Base-by-base conservation (phyloP, 2,797 vertebrate genomes). In the Otolemur crassicaudatus region DNA sequence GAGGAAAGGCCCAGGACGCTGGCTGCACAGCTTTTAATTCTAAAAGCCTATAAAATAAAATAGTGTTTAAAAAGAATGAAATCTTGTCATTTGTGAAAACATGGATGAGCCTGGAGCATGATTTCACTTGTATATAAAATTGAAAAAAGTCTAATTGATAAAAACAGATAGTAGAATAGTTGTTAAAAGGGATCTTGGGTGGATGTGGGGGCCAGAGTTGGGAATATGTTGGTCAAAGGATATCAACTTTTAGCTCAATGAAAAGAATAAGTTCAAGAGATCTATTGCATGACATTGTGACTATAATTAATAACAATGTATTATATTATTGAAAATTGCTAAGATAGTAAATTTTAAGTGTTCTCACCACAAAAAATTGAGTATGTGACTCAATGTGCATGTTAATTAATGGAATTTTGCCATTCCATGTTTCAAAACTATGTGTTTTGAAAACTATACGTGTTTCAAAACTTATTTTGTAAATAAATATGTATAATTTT, bases 41-140 rank as follows among this genome's bases (percentile, higher is more conserved):
- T 91, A 81, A 87, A 86, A 67, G 5, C 23, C 7, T 93, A 0
- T 85, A 87, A 91, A 96, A 87, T 86, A 2, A 95, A 53, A 53
- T 53, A 53, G 49, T 53, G 49, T 53, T 53, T 53, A 53, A 53
- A 53, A 53, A 14, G 49, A 53, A 53, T 53, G 13, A 14, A 53
- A 3, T 53, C 49, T 53, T 53, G 14, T 53, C 49, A 53, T 53
- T 53, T 13, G 13, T 53, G 49, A 53, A 13, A 53, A 53, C 49
- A 53, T 53, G 49, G 49, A 53, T 53, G 14, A 53, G 13, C 13
- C 13, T 53, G 49, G 49, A 53, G 49, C 49, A 53, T 53, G 49
- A 53, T 53, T 53, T 53, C 49, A 53, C 49, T 53, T 53, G 14
- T 53, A 53, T 53, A 14, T 53, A 53, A 53, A 53, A 53, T 14